phyloP scores from a whole-genome alignment of 2,113 vertebrate species.

The Dromas ardeola region DNA sequence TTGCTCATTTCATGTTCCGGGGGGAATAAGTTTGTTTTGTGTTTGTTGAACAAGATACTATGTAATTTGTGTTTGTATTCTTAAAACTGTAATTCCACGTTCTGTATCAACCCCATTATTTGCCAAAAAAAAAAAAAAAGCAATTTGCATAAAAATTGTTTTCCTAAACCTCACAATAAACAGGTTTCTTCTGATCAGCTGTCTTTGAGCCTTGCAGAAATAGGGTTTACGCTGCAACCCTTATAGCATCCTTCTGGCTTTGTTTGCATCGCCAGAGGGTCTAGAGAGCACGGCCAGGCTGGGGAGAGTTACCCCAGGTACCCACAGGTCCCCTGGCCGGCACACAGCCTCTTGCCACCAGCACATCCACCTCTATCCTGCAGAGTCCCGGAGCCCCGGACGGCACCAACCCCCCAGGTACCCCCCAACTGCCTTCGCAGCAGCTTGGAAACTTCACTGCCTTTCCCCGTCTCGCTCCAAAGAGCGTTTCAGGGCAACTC shows the following conservation, averaged over 20 bases:
- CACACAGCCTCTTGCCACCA: background rate
- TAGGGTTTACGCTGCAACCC: background rate
- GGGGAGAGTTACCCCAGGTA: background rate
- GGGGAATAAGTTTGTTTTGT: background rate
- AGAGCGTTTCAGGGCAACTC: background rate
- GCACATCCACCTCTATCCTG: background rate
- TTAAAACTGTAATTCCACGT: background rate
- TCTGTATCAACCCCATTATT: background rate
- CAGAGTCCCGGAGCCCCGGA: background rate
- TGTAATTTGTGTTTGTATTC: constrained; percentile 9
- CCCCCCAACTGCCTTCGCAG: rapidly evolving
- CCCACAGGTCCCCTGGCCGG: background rate
- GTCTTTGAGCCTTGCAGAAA: background rate
- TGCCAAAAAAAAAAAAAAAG: background rate
- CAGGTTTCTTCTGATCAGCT: constrained; percentile 7
- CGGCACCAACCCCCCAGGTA: background rate
- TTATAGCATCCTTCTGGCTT: background rate
- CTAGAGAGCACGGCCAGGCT: background rate
- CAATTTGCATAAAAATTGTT: constrained; percentile 16
- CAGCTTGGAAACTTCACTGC: background rate
- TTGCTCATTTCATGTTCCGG: background rate
- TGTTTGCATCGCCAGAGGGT: background rate
- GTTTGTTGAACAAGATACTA: background rate
- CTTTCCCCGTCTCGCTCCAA: background rate
- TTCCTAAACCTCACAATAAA: constrained; percentile 63